Base-by-base conservation (phyloP, 2,113 vertebrate genomes). In the Urocolius indicus region DNA sequence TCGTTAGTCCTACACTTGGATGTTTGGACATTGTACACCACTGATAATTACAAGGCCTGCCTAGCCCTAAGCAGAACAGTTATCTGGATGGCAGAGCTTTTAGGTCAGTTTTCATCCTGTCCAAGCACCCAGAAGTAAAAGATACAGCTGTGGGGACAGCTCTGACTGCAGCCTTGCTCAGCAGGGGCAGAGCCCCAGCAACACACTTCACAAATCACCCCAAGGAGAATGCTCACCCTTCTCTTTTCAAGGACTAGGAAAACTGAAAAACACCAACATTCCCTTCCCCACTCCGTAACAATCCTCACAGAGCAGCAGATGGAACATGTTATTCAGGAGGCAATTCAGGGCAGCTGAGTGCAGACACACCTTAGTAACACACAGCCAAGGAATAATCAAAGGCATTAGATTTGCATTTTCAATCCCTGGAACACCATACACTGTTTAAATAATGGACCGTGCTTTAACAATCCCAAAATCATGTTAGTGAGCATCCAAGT, bases 191-290 rank as follows among this genome's bases (percentile, higher is more conserved):
- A 89, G 82, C 62, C 74, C 67, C 83, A 27, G 66, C 55, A 43
- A 71, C 32, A 71, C 74, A 36, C 86, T 93, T 95, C 66, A 94
- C 87, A 88, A 95, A 89, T 75, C 71, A 62, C 75, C 59, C 80
- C 79, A 26, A 79, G 93, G 46, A 91, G 87, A 93, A 96, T 48
- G 74, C 84, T 95, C 82, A 93, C 59, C 17, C 54, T 73, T 88
- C 85, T 81, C 30, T 92, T 96, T 90, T 96, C 93, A 89, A 95
- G 81, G 92, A 80, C 87, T 75, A 78, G 55, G n/a, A 82, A 85
- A 90, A 62, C 55, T 92, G 74, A 62, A 82, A 52, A 69, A 27
- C 16, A 16, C 27, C 45, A 89, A 81, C 16, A 1, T 43, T 11
- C 55, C 45, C 38, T 13, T 18, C 34, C 29, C 15, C 34, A 18